Evolutionary conservation across 1,140 invertebrate species (phyloP).

Genomic region (Melanaphis sacchari): DNA sequence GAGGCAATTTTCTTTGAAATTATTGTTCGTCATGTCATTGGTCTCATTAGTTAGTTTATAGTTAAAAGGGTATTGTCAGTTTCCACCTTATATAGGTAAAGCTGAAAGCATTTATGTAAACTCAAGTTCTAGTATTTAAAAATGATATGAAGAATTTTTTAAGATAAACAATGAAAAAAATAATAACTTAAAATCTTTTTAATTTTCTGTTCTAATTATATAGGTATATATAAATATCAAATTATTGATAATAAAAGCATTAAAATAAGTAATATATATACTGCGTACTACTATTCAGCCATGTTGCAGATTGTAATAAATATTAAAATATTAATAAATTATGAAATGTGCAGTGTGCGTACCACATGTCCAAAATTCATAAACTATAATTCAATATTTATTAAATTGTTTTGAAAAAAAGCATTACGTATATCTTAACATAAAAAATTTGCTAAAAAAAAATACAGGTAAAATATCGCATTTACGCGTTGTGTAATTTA

Average conservation of each 20-base stretch:
- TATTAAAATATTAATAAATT: not conserved
- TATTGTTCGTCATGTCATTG: too few relatives aligned
- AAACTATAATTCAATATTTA: not conserved
- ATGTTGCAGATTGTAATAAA: not conserved
- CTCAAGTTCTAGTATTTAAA: not conserved
- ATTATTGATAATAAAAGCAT: not conserved
- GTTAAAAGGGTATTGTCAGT: not conserved
- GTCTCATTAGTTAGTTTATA: too few relatives aligned
- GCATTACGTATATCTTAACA: not conserved
- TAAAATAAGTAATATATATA: not conserved
- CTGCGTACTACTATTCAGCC: not conserved
- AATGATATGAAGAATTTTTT: not conserved
- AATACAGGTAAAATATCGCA: not conserved
- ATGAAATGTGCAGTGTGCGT: not conserved
- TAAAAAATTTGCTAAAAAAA: not conserved
- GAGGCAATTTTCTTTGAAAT: too few relatives aligned
- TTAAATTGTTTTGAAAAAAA: not conserved
- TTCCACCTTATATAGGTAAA: too few relatives aligned
- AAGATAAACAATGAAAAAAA: not conserved
- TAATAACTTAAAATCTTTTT: not conserved
- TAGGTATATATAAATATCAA: not conserved
- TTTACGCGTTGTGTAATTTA: too few relatives aligned
- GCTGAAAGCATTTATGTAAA: not conserved
- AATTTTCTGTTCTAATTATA: not conserved
- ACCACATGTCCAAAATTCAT: too few relatives aligned